Evolutionary conservation across 2,797 vertebrate species (phyloP).

Genomic region (Sebastes paucispinis): DNA sequence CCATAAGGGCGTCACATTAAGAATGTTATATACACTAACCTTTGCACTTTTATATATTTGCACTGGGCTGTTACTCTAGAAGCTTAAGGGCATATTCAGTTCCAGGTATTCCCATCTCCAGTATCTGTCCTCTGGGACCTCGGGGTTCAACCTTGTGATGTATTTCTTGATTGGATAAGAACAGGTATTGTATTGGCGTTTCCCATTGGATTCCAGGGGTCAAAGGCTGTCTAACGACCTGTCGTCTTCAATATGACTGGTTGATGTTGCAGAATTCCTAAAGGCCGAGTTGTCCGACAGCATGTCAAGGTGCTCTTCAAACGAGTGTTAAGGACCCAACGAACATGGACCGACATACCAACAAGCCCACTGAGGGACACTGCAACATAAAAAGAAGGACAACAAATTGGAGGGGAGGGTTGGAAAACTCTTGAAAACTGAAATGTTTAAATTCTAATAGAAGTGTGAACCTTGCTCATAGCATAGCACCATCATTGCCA

Average conservation of each 20-base stretch:
- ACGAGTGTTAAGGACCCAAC: not conserved
- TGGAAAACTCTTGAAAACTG: not conserved
- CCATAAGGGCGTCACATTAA: not conserved
- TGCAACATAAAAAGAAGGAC: not conserved
- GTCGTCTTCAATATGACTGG: not conserved
- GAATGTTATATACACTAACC: not conserved
- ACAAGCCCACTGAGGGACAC: no score
- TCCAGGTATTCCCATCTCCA: not conserved
- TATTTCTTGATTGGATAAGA: slow-evolving; percentile 18
- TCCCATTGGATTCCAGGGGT: slow-evolving; percentile 2
- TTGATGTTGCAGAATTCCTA: not conserved
- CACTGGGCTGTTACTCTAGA: not conserved
- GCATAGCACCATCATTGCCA: not conserved
- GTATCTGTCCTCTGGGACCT: not conserved
- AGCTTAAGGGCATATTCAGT: not conserved
- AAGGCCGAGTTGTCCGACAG: not conserved
- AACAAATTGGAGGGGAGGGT: rapidly evolving
- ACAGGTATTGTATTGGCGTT: not conserved
- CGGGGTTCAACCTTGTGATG: not conserved
- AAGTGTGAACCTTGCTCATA: not conserved
- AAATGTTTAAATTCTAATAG: not conserved
- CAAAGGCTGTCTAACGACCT: slow-evolving; percentile 20
- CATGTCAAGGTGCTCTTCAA: slow-evolving; percentile 2
- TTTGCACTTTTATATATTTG: not conserved
- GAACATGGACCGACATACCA: not conserved